Evolutionary conservation across 2,888 invertebrate species (phyloP).

Genomic region (Myopa testacea): DNA sequence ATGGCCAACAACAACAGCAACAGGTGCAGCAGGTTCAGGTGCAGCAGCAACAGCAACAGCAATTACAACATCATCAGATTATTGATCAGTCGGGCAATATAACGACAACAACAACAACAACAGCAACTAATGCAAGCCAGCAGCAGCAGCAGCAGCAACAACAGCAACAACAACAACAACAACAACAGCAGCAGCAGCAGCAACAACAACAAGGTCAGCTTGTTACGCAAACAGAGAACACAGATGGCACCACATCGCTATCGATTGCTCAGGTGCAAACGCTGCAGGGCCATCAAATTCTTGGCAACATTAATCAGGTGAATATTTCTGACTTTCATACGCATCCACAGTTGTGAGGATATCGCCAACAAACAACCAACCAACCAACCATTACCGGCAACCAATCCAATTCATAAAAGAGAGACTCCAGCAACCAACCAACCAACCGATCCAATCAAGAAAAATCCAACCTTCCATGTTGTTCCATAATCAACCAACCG

Average conservation of each 20-base stretch:
- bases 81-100: conserved; percentile 67
- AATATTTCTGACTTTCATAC: conserved; percentile 67
- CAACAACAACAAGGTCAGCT: conserved; percentile 58
- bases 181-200: conserved; percentile 46
- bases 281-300: conserved; percentile 68
- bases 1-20: conserved; percentile 53
- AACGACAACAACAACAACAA: conserved; percentile 53
- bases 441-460: conserved; percentile 48
- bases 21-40: conserved; percentile 48
- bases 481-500: no score
- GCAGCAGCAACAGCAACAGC: conserved; percentile 49
- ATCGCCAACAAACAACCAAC: conserved; percentile 19
- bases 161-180: conserved; percentile 50
- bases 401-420: no score
- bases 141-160: conserved; percentile 46
- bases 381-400: conserved; percentile 43
- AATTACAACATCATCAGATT: conserved; percentile 64
- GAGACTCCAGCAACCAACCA: no score
- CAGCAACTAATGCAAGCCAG: conserved; percentile 40
- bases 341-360: conserved; percentile 57
- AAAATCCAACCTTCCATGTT: not conserved
- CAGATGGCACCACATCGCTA: conserved; percentile 66
- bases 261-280: conserved; percentile 69
- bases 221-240: conserved; percentile 67
- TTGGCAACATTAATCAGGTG: conserved; percentile 69